These are phyloP conservation scores for Lagodon rhomboides DNA, from an alignment of 2,797 vertebrate species.

Conservation along the genomic window DNA sequence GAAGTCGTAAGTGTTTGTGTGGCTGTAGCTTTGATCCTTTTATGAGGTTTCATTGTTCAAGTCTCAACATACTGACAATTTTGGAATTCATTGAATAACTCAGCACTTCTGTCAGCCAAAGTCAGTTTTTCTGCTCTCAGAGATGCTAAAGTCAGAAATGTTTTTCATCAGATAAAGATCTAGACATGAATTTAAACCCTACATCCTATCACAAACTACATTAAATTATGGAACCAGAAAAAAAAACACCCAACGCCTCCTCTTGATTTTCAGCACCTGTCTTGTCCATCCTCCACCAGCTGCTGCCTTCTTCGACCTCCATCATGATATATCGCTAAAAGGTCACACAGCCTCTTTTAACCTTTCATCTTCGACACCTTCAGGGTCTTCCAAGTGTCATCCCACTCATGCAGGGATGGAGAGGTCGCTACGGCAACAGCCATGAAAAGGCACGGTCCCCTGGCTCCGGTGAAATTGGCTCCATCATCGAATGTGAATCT, in stretches of 20 bases:
- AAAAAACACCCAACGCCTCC: not conserved
- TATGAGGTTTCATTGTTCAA: not conserved
- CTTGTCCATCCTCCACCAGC: constrained; percentile 12
- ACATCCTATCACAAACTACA: not conserved
- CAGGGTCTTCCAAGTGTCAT: constrained; percentile 13
- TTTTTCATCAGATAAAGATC: not conserved
- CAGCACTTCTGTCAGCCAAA: too few relatives aligned
- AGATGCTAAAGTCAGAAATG: not conserved
- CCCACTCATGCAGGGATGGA: constrained; percentile 8
- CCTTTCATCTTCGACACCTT: constrained; percentile 35
- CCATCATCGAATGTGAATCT: constrained; percentile 52
- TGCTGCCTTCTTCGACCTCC: not conserved
- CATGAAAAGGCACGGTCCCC: constrained; percentile 16
- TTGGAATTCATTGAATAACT: not conserved
- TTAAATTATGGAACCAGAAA: not conserved
- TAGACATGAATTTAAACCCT: not conserved
- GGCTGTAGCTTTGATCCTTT: not conserved
- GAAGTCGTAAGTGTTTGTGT: too few relatives aligned
- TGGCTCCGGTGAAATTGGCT: constrained; percentile 39
- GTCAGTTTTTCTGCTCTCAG: not conserved
- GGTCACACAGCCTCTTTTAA: constrained; percentile 28
- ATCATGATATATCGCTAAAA: constrained; percentile 7
- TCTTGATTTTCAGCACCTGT: not conserved
- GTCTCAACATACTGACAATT: not conserved
- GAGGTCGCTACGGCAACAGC: constrained; percentile 49